Evolutionary conservation across 2,888 invertebrate species (phyloP).

Genomic region (Latrodectus hesperus): DNA sequence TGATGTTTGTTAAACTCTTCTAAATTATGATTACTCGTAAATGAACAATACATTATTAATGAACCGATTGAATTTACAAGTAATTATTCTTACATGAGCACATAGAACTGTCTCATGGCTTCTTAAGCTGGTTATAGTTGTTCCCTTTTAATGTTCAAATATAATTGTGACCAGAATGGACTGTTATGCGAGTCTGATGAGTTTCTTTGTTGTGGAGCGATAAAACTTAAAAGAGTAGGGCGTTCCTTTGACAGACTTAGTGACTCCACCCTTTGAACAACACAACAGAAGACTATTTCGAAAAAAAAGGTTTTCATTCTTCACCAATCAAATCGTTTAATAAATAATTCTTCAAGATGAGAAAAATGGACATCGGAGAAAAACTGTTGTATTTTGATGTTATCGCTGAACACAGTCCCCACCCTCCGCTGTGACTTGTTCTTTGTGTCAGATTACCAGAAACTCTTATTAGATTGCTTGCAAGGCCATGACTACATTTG

Average conservation of each 20-base stretch:
- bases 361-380: background rate
- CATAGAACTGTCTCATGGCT: background rate
- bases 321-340: constrained; percentile 2
- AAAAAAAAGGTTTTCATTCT: background rate
- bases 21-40: no score
- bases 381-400: background rate
- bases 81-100: background rate
- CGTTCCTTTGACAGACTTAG: background rate
- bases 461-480: no score
- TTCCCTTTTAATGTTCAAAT: no score
- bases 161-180: no score
- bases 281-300: no score
- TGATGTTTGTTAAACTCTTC: no score
- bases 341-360: constrained; percentile 2
- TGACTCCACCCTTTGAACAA: background rate
- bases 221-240: background rate
- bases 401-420: background rate
- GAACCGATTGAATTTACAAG: no score
- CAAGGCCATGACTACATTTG: no score
- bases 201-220: background rate
- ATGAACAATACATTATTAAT: no score
- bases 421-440: no score
- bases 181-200: background rate
- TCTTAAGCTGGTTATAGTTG: no score
- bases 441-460: no score